Evolutionary conservation across 2,888 invertebrate species (phyloP).

Genomic region (Ichneumon xanthorius): DNA sequence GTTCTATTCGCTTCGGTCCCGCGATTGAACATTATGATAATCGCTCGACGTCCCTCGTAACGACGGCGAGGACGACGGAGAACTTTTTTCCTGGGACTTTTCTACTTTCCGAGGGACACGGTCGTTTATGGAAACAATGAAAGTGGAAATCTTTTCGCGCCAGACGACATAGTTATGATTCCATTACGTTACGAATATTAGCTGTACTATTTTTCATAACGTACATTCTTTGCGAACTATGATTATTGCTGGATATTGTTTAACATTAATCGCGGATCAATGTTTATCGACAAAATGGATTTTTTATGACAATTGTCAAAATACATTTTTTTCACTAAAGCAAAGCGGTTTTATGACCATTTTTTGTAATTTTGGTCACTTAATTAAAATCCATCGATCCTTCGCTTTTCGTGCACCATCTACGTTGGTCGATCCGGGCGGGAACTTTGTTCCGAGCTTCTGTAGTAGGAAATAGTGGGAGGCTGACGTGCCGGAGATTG

Average conservation of each 20-base stretch:
- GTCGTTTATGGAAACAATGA: conserved; percentile 62
- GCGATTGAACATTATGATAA: conserved; percentile 65
- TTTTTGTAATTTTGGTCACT: too few species aligned
- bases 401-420: neutral
- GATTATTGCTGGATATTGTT: neutral
- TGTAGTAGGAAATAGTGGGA: conserved; percentile 36
- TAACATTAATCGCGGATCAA: neutral
- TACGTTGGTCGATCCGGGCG: conserved; percentile 1
- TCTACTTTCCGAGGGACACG: conserved; percentile 48
- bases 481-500: conserved; percentile 55
- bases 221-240: neutral
- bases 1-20: conserved; percentile 42
- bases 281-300: neutral
- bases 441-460: conserved; percentile 45
- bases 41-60: conserved; percentile 44
- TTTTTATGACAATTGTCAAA: too few species aligned
- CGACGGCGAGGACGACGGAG: conserved; percentile 40
- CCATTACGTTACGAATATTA: conserved; percentile 18
- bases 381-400: too few species aligned
- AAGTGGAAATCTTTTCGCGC: conserved; percentile 51
- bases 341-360: too few species aligned
- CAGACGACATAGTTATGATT: conserved; percentile 23
- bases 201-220: neutral
- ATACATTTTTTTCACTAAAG: too few species aligned
- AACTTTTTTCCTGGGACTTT: conserved; percentile 47